A percentile compares a stretch with the other conserved stretches of the same genome.
Conservation (phyloP, 2,113 vertebrate genomes). For the Hydrochoerus hydrochaeris region DNA sequence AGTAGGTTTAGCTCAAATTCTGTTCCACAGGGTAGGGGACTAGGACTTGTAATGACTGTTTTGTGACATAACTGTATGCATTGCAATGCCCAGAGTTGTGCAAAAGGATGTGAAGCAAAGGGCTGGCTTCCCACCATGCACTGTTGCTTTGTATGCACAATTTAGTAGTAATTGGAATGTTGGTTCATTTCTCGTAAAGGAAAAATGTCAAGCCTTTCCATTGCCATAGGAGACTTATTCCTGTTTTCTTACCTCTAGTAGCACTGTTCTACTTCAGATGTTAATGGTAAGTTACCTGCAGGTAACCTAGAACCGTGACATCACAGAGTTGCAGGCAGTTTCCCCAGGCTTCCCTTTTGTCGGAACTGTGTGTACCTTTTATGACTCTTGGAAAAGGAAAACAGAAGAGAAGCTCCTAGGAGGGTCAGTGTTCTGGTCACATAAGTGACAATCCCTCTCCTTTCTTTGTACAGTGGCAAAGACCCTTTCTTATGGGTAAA, state of each 20-base stretch:
- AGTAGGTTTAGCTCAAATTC: constrained; percentile 23
- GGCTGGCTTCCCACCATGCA: neutral
- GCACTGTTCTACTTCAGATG: neutral
- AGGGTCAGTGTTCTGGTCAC: neutral
- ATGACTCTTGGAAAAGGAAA: constrained; percentile 35
- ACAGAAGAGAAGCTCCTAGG: neutral
- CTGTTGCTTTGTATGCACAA: neutral
- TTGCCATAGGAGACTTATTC: neutral
- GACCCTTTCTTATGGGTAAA: neutral
- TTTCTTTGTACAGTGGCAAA: neutral
- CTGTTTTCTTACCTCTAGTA: constrained; percentile 16
- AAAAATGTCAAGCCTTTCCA: neutral
- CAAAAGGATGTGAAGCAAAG: neutral
- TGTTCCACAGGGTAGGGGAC: neutral
- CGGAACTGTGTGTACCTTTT: neutral
- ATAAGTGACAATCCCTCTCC: neutral
- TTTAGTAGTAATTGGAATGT: neutral
- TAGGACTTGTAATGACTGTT: constrained; percentile 13
- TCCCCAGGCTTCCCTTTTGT: neutral
- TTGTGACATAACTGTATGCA: neutral
- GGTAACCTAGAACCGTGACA: constrained; percentile 16
- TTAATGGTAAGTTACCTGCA: constrained; percentile 19
- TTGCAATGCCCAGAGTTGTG: neutral
- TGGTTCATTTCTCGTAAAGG: neutral
- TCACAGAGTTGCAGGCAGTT: neutral